Percentiles rank a stretch among this genome's conserved stretches.
phyloP scores from a whole-genome alignment of 2,113 vertebrate species.

The Neotragus moschatus region DNA sequence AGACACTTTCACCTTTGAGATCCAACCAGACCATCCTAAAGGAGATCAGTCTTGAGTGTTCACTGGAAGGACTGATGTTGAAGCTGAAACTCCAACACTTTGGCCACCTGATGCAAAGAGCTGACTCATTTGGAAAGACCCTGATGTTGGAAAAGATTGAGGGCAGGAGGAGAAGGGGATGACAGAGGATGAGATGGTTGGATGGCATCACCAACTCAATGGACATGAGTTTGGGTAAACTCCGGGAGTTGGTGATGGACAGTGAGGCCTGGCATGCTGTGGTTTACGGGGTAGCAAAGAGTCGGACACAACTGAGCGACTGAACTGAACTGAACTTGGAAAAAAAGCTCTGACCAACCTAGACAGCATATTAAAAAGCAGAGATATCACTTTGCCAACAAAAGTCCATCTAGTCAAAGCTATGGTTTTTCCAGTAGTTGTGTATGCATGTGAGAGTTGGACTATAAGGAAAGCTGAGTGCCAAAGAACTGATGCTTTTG shows the following conservation, averaged over 20 bases:
- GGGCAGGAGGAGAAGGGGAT: background rate
- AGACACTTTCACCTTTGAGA: background rate
- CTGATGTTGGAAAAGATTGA: background rate
- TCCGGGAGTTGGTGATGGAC: background rate
- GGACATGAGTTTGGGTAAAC: background rate
- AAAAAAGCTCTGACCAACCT: background rate
- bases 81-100: background rate
- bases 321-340: background rate
- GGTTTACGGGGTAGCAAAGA: background rate
- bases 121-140: background rate
- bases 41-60: background rate
- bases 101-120: background rate
- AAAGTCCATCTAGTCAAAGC: background rate
- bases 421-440: background rate
- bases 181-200: background rate
- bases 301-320: fast-evolving
- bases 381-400: background rate
- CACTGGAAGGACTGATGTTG: background rate
- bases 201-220: background rate
- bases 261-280: background rate
- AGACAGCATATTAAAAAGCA: background rate
- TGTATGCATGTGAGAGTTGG: background rate
- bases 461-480: background rate
- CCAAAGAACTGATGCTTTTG: background rate
- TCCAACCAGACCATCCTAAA: background rate